Evolutionary conservation across 2,888 invertebrate genomes (phyloP), one percentile per base, ranked within the genome.

Genomic region (Lasiommata megera): DNA sequence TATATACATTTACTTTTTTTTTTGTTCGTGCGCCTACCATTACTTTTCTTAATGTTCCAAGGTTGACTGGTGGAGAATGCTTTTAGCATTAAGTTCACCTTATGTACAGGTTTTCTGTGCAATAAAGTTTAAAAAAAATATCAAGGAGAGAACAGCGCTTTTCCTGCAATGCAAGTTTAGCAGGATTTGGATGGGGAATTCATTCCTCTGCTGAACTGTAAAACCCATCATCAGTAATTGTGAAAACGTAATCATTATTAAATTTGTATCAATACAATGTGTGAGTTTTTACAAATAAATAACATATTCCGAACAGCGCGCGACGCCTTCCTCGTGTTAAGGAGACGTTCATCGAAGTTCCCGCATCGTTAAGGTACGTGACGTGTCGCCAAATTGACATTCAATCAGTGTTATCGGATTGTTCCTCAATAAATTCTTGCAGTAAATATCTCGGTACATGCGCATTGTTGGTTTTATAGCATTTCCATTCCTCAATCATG

Each of bases 381-480:
- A 74, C 72, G 71, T 72, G 71, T 55, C 50, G 55, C 72, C 70
- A 85, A 89, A 88, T 88, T 88, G 85, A 84, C 84, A 89, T 88
- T 87, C 87, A 88, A 88, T 88, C 87, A 87, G 84, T 80, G 86
- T 80, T 67, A 76, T 79, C 75, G 80, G 82, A 88, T 88, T 88
- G 87, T 88, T 87, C 87, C 78, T 82, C 84, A 84, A 86, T 87
- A 85, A 88, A 23, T 48, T 48, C 9, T 37, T 29, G 11, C 18
- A 18, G n/a, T 41, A 40, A 14, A 46, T 14, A 28, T 14, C 6
- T 23, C 6, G 3, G 44, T 29, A 14, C 14, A 3, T 14, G 28
- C 14, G 6, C 18, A 7, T 28, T 28, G 28, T 28, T 9, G 31
- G 9, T 7, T 31, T 1, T 9, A 9, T 34, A 11, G 9, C 1